Conservation (phyloP, 2,113 vertebrate genomes). For the Silurus asotus region DNA sequence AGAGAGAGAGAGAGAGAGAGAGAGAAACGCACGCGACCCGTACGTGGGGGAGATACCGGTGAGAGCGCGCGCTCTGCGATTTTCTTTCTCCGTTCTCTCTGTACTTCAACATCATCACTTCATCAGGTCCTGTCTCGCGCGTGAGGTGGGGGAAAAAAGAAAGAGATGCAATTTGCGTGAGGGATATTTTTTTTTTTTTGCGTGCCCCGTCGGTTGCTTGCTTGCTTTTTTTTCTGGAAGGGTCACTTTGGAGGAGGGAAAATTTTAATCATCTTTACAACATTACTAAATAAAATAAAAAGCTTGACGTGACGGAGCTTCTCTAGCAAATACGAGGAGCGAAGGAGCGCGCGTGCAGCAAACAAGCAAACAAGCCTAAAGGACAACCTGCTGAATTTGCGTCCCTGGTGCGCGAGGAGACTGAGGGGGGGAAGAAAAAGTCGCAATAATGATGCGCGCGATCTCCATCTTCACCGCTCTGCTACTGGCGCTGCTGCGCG, state of each 20-base stretch:
- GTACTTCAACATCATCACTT: background rate
- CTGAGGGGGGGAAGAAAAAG: background rate
- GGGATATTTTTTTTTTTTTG: background rate
- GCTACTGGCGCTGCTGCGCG: constrained; percentile 69
- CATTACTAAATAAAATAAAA: no score
- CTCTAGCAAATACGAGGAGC: constrained; percentile 3
- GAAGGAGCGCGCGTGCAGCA: constrained; percentile 6
- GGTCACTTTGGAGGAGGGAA: constrained; percentile 51
- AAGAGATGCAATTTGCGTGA: background rate
- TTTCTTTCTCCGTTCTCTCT: background rate
- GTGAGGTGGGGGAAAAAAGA: background rate
- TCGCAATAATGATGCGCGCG: constrained; percentile 67
- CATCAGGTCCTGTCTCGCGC: background rate
- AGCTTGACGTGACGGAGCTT: background rate
- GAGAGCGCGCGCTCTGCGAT: constrained; percentile 29
- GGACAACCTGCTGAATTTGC: constrained; percentile 21
- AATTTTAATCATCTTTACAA: no score
- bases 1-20: constrained; percentile 52
- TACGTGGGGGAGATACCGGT: constrained; percentile 23
- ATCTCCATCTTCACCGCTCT: constrained; percentile 66
- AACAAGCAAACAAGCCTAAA: background rate
- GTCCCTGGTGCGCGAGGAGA: background rate
- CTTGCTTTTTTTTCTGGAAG: constrained; percentile 21
- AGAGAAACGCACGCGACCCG: background rate
- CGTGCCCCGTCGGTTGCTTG: background rate